Conservation (phyloP, 2,888 invertebrate genomes). For the Dioctria rufipes region DNA sequence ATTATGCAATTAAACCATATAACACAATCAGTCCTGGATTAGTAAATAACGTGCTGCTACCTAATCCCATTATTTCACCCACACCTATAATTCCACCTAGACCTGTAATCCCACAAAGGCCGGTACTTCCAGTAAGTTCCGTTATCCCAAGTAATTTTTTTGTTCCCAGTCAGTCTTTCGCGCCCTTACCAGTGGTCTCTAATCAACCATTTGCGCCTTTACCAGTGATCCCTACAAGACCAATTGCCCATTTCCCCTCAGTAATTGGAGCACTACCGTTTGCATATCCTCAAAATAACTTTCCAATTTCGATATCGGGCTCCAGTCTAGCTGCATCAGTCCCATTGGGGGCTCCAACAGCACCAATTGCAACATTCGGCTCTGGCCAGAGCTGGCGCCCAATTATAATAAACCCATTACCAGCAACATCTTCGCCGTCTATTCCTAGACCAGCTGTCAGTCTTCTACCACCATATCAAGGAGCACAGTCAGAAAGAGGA, state of each 20-base stretch:
- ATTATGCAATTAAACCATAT: constrained; percentile 28
- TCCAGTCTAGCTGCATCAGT: not conserved
- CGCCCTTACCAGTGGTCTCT: not conserved
- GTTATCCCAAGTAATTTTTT: constrained; percentile 10
- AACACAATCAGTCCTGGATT: constrained; percentile 11
- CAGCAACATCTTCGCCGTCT: constrained; percentile 20
- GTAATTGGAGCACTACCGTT: constrained; percentile 2
- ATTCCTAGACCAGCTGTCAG: constrained; percentile 20
- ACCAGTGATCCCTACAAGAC: not conserved
- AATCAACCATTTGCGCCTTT: not conserved
- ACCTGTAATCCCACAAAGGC: constrained; percentile 10
- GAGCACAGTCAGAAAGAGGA: constrained; percentile 1
- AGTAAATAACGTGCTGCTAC: not conserved
- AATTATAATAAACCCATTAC: not conserved
- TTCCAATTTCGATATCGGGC: constrained; percentile 23
- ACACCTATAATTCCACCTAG: constrained; percentile 28
- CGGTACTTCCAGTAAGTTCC: constrained; percentile 19
- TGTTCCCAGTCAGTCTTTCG: not conserved
- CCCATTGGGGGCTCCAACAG: not conserved
- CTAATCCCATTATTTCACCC: constrained; percentile 16
- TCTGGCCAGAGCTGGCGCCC: constrained; percentile 36
- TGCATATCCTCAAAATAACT: constrained; percentile 9
- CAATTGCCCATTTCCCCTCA: constrained; percentile 2
- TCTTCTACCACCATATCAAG: constrained; percentile 33
- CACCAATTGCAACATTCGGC: not conserved